Conservation (phyloP, 2,797 vertebrate genomes). For the Danio aesculapii region DNA sequence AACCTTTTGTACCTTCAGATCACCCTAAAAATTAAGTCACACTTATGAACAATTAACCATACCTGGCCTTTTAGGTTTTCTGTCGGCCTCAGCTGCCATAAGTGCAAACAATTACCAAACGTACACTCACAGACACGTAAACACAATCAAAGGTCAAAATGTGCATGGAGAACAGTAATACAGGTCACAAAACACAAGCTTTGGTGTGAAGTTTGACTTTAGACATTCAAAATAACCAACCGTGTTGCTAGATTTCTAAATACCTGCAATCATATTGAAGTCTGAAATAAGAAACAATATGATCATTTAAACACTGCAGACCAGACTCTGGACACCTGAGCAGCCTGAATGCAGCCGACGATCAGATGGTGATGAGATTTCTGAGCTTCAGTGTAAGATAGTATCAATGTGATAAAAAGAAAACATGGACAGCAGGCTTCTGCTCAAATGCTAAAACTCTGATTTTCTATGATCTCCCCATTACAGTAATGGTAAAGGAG, state of each 20-base stretch:
- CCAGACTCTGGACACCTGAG: constrained; percentile 8
- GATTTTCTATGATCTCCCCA: constrained; percentile 2
- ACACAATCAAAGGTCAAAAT: constrained; percentile 10
- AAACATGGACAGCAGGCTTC: constrained; percentile 42
- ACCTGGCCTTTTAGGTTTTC: constrained; percentile 1
- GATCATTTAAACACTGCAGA: constrained; percentile 34
- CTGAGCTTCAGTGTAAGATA: constrained; percentile 44
- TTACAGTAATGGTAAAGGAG: constrained; percentile 16
- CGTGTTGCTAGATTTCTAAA: constrained; percentile 16
- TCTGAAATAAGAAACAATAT: constrained; percentile 37
- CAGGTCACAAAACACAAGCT: constrained; percentile 34
- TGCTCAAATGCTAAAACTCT: constrained; percentile 36
- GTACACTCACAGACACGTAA: constrained; percentile 26
- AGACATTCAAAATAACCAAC: constrained; percentile 13
- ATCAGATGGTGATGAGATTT: constrained; percentile 40
- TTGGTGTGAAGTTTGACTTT: constrained; percentile 43
- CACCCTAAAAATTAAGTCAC: not conserved
- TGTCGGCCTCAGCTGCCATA: constrained; percentile 10
- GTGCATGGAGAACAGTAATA: constrained; percentile 20
- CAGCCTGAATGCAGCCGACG: constrained; percentile 30
- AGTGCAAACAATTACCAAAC: constrained; percentile 31
- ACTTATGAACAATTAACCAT: not conserved
- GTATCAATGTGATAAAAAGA: constrained; percentile 61
- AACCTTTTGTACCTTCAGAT: not conserved
- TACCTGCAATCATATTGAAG: constrained; percentile 39